Base-by-base conservation (phyloP, 1,140 invertebrate genomes). In the Caenorhabditis brenneri region DNA sequence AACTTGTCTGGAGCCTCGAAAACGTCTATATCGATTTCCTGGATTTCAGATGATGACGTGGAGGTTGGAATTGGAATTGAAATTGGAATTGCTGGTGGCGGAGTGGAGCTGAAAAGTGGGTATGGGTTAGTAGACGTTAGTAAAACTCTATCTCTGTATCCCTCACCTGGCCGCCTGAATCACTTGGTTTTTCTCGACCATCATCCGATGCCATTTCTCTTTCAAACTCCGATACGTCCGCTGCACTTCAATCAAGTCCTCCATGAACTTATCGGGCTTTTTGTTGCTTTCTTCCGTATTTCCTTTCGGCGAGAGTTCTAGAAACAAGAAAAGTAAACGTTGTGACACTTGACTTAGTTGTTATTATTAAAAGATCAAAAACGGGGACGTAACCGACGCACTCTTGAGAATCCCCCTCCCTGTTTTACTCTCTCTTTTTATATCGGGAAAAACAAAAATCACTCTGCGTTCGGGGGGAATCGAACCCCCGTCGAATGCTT, bases 401-500 rank as follows among this genome's bases (percentile, higher is more conserved):
- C n/a, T 42, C 65, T 42, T 74, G 12, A 74, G 36, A 74, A 12
- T 10, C 0, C 9, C 22, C 65, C n/a, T 5, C 6, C 51, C n/a
- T 5, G 4, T n/a, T 55, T 27, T 9, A 12, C 39, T 24, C n/a
- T 27, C 15, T 9, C 24, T 36, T n/a, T n/a, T n/a, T n/a, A n/a
- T n/a, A n/a, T n/a, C 58, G 16, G 1, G 7, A 74, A 42, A 42
- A 74, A 24, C 27, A 42, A 42, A 39, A 74, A 74, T 3, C 0
- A 7, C 2, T 51, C 3, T 81, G 51, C 80, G 80, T 81, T 81
- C 80, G 79, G 80, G 84, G 91, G 91, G 91, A 91, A 88, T 91
- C 90, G 90, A 91, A 91, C 91, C 89, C 89, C 89, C 90, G 89
- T 91, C 91, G 88, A 89, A 87, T 91, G 90, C 91, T 91, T 91